Evolutionary conservation across 2,113 vertebrate genomes (phyloP).

Genomic region (Chelonoidis abingdonii): DNA sequence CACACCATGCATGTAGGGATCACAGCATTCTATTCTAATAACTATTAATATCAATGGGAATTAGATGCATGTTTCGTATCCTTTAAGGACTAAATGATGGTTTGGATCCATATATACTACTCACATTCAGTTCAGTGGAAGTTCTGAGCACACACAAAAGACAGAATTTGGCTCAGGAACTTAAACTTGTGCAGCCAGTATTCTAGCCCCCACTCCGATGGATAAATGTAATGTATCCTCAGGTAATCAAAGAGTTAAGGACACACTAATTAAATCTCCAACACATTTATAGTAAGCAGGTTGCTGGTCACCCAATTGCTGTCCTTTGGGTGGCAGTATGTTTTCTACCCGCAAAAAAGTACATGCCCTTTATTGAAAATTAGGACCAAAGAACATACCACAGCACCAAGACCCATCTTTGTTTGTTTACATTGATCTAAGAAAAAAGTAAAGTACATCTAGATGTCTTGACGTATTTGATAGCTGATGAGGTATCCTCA

Average conservation of each 20-base stretch:
- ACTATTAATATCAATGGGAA: not conserved
- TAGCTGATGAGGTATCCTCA: not conserved
- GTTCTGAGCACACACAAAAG: not conserved
- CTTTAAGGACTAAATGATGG: not conserved
- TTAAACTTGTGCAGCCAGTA: not conserved
- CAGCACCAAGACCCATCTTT: not conserved
- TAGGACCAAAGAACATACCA: not conserved
- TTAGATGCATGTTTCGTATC: not conserved
- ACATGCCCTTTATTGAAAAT: not conserved
- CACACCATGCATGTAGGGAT: not conserved
- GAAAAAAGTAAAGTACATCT: not conserved
- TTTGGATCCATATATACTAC: not conserved
- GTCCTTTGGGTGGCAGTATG: not conserved
- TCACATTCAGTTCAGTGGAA: not conserved
- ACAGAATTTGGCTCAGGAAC: accelerated
- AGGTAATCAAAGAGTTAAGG: not conserved
- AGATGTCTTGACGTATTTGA: not conserved
- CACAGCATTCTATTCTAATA: not conserved
- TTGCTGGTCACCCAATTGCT: not conserved
- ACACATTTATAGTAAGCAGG: not conserved
- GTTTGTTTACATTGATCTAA: not conserved
- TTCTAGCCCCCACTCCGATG: not conserved
- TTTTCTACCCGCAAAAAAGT: not conserved
- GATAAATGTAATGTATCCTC: not conserved
- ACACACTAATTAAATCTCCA: not conserved